These are phyloP conservation scores for Ahaetulla prasina DNA, from an alignment of 2,113 vertebrate genomes.

Conservation along the genomic window DNA sequence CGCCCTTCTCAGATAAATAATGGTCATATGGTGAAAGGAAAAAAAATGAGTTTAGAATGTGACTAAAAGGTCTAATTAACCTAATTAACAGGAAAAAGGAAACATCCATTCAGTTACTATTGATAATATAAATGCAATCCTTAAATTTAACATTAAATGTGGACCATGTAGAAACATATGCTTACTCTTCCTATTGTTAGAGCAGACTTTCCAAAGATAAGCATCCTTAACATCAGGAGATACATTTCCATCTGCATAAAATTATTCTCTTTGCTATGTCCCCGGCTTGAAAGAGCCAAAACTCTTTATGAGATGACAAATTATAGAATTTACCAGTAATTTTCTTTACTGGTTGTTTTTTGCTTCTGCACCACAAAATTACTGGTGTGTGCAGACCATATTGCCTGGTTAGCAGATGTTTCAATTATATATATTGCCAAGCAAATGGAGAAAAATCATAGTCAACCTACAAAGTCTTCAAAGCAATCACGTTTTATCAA, in stretches of 20 bases:
- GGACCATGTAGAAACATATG: background rate
- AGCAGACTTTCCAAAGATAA: background rate
- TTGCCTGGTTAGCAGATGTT: background rate
- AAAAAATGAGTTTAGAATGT: background rate
- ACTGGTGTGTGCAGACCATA: background rate
- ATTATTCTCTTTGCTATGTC: background rate
- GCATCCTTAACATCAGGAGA: background rate
- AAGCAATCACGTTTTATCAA: background rate
- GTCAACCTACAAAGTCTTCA: background rate
- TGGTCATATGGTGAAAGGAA: background rate
- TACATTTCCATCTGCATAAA: background rate
- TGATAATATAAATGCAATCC: background rate
- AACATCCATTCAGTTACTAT: background rate
- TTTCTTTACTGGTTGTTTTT: background rate
- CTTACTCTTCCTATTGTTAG: background rate
- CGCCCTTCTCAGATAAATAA: background rate
- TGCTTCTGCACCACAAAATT: background rate
- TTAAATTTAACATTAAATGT: background rate
- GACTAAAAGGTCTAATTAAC: background rate
- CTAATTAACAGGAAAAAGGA: background rate
- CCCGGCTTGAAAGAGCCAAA: background rate
- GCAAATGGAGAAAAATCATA: background rate
- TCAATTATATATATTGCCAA: background rate
- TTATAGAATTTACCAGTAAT: background rate
- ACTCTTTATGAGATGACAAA: background rate